Evolutionary conservation across 2,888 invertebrate species (phyloP), one percentile per base, ranked within the genome.

Genomic region (Nineta flava): DNA sequence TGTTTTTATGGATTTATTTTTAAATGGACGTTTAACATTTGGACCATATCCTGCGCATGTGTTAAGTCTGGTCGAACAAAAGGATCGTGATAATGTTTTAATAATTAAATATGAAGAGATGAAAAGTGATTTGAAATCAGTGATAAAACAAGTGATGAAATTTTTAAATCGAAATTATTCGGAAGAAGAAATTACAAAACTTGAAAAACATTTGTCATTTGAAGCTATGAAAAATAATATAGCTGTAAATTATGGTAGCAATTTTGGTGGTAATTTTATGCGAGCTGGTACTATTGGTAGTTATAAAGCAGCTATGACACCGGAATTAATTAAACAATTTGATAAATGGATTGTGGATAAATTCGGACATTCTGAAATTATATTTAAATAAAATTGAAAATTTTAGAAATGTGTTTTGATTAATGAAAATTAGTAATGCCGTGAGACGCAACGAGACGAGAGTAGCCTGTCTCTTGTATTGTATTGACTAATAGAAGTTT

Each of bases 181-280:
- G 1, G 58, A 63, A 1, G 62, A 66, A 2, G 59, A 69, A 45
- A 57, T 69, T 21, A 55, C 60, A 4, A 51, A 53, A 1, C 62
- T 77, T n/a, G 57, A 60, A 34, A 55, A 66, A 2, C 73, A 74
- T 58, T 66, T 74, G 53, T 68, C 68, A 49, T 76, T 77, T 57
- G 61, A 63, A n/a, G 66, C 60, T 47, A 75, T 75, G 74, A 68
- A 67, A 55, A 58, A 61, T n/a, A 74, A 75, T 58, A 62, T 64
- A 17, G 61, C 64, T 46, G 66, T 69, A 2, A 75, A 75, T 57
- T 63, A 60, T 49, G 62, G 62, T 50, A 54, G 52, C 13, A 52
- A 55, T 2, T 54, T 54, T 26, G 60, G 59, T 48, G 57, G 57
- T 1, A 55, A 47, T 12, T 63, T 63, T 52, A 60, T 63, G 58